Percentiles rank a stretch among this genome's conserved stretches.
Conservation (phyloP, 2,888 invertebrate genomes). For the Drosophila subquinaria region DNA sequence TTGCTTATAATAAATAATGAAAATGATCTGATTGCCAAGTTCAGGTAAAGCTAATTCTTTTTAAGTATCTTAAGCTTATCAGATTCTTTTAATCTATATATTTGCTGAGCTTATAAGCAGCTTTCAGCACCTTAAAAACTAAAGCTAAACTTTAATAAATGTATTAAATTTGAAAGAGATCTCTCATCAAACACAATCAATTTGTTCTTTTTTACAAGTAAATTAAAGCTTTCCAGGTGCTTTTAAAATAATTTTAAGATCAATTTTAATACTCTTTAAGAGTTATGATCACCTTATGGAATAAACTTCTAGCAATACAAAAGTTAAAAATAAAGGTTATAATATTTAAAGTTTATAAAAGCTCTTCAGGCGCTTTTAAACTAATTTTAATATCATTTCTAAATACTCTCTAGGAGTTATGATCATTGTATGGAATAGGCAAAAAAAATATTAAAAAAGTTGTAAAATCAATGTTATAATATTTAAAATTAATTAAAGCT, state of each 20-base stretch:
- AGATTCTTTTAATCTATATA: neutral
- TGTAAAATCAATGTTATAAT: neutral
- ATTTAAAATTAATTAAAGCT: constrained; percentile 10
- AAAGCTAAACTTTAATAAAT: neutral
- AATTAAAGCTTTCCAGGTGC: neutral
- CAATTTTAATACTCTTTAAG: neutral
- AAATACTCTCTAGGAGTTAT: neutral
- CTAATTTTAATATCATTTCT: neutral
- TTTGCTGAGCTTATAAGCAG: neutral
- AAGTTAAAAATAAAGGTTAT: no score
- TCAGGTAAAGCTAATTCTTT: neutral
- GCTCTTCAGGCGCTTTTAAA: neutral
- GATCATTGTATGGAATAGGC: neutral
- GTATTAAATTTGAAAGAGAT: no score
- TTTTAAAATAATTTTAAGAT: neutral
- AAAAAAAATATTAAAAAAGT: neutral
- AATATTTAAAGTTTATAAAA: no score
- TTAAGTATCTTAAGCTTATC: neutral
- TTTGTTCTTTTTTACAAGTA: neutral
- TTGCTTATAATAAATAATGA: neutral
- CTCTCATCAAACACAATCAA: neutral
- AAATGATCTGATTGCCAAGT: neutral
- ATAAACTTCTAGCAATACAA: no score
- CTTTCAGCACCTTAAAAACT: neutral
- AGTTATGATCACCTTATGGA: neutral